phyloP scores from a whole-genome alignment of 2,113 vertebrate species.

The Poicephalus gulielmi region DNA sequence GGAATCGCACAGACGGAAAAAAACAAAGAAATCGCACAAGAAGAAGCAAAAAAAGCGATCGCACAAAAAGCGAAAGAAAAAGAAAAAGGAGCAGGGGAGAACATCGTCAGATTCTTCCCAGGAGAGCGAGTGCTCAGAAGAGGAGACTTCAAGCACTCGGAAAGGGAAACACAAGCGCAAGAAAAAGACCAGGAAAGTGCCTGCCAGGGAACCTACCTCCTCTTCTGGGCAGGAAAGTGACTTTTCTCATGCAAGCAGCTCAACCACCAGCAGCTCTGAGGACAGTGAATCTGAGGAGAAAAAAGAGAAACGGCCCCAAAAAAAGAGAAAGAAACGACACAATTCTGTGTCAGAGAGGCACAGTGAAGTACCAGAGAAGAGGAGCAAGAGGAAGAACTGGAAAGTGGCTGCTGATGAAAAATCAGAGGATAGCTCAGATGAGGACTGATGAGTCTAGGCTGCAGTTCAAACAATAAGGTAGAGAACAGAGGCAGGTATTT shows the following conservation, averaged over 20 bases:
- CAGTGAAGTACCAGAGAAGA: conserved; percentile 67
- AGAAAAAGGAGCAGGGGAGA: conserved; percentile 73
- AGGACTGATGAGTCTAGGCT: conserved; percentile 68
- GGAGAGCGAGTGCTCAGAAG: conserved; percentile 70
- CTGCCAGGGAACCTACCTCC: conserved; percentile 64
- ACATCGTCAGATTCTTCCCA: conserved; percentile 67
- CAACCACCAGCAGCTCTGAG: conserved; percentile 75
- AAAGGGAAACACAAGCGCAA: conserved; percentile 74
- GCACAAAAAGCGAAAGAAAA: conserved; percentile 83
- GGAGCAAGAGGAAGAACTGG: conserved; percentile 85
- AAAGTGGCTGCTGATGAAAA: conserved; percentile 85
- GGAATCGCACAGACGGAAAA: conserved; percentile 79
- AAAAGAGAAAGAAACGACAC: conserved; percentile 58
- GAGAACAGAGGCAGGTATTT: background rate
- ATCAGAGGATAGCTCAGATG: conserved; percentile 85
- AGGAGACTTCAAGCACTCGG: conserved; percentile 46
- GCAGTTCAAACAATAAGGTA: background rate
- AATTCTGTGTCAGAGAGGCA: conserved; percentile 47
- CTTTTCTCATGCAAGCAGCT: conserved; percentile 68
- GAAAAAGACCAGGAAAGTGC: conserved; percentile 76
- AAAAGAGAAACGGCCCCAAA: conserved; percentile 65
- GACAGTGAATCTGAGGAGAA: conserved; percentile 68
- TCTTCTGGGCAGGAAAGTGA: conserved; percentile 72
- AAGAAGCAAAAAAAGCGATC: conserved; percentile 90
- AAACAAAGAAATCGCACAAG: conserved; percentile 86